Conservation (phyloP, 2,888 invertebrate genomes). For the Hetaerina titia region DNA sequence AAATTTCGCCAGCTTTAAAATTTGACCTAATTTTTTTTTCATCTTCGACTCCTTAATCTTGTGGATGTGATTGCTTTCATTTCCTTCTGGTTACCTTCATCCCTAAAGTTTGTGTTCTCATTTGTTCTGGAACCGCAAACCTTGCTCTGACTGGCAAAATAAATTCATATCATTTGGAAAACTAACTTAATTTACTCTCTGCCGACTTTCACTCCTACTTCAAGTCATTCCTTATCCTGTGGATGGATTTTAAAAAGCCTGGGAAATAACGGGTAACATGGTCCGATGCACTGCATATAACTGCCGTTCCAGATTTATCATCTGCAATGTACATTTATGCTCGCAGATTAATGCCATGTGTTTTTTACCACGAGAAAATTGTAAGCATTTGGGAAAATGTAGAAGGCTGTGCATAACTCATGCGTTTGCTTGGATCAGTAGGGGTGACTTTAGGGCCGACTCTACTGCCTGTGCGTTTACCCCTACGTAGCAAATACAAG, state of each 20-base stretch:
- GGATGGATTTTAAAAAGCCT: background rate
- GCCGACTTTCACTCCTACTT: background rate
- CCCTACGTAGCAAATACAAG: background rate
- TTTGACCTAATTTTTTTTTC: too few relatives aligned
- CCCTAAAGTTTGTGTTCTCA: too few relatives aligned
- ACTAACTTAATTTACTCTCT: too few relatives aligned
- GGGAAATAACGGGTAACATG: background rate
- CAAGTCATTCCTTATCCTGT: background rate
- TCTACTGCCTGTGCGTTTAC: background rate
- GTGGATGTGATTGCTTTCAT: too few relatives aligned
- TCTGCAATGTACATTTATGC: background rate
- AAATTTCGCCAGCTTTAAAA: too few relatives aligned
- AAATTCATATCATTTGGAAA: too few relatives aligned
- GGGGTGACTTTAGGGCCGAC: background rate
- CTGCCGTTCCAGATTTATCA: background rate
- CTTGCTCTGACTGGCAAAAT: too few relatives aligned
- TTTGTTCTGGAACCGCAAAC: too few relatives aligned
- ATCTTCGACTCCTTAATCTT: too few relatives aligned
- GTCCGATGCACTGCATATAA: background rate
- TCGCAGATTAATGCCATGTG: background rate
- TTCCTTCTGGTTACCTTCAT: too few relatives aligned
- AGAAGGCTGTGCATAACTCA: background rate
- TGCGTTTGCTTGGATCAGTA: background rate
- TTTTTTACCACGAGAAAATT: background rate
- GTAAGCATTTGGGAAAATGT: too few relatives aligned